A percentile compares a stretch with the other conserved stretches of the same genome.
These are phyloP conservation scores for Machaerirhynchus nigripectus DNA, from an alignment of 2,113 vertebrate genomes.

Conservation along the genomic window DNA sequence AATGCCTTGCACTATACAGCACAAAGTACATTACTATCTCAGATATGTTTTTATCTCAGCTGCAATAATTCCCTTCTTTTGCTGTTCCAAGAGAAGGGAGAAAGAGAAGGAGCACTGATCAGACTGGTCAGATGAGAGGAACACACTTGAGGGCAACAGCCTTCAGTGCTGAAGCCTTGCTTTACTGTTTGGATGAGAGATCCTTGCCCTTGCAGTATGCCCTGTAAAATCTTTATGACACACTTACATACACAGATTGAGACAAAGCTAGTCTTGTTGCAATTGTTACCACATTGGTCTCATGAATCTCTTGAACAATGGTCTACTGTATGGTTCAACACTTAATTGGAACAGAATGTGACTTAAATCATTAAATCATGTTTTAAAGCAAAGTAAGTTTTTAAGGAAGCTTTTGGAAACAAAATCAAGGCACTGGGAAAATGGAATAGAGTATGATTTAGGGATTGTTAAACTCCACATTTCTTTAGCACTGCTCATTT, in stretches of 20 bases:
- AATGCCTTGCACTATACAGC: neutral
- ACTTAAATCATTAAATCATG: neutral
- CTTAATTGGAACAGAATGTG: conserved; percentile 10
- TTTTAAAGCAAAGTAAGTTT: neutral
- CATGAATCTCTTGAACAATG: conserved; percentile 11
- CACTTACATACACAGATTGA: neutral
- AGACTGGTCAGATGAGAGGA: neutral
- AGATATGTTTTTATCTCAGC: neutral
- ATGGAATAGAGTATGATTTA: neutral
- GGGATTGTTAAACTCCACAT: neutral
- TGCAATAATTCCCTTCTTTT: neutral
- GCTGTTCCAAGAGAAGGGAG: neutral
- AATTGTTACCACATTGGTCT: neutral
- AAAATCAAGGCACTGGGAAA: neutral
- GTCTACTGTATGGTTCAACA: conserved; percentile 15
- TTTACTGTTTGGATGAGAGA: neutral
- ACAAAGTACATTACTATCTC: neutral
- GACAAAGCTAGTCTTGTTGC: conserved; percentile 33
- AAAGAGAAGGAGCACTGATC: neutral
- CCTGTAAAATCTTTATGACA: neutral
- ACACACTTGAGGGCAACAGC: neutral
- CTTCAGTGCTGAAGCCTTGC: neutral
- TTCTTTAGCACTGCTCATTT: neutral
- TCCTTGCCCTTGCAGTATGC: neutral
- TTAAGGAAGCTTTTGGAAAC: neutral